Evolutionary conservation across 2,888 invertebrate genomes (phyloP).

Genomic region (Cosmia pyralina): DNA sequence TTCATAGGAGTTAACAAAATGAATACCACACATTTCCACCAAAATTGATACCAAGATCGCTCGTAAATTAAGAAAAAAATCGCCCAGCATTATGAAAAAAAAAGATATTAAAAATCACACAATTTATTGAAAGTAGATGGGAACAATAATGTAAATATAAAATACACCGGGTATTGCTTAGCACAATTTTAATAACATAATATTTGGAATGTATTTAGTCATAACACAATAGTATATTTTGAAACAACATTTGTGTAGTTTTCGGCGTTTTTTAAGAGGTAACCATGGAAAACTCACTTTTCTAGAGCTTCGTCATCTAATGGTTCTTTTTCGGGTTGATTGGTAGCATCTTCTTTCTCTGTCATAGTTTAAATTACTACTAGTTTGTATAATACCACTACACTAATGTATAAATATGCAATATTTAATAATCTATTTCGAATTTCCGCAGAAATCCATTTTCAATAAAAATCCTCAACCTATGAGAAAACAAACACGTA

Average conservation of each 20-base stretch:
- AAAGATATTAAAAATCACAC: neutral
- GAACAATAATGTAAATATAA: neutral
- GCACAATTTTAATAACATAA: neutral
- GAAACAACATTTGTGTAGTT: neutral
- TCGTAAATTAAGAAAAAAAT: neutral
- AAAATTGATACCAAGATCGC: neutral
- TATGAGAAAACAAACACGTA: conserved; percentile 77
- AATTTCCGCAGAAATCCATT: conserved; percentile 71
- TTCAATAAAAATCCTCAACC: conserved; percentile 61
- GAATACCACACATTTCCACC: neutral
- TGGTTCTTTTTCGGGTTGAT: conserved; percentile 84
- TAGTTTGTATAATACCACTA: conserved; percentile 56
- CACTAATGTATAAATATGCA: conserved; percentile 49
- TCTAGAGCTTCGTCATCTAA: conserved; percentile 88
- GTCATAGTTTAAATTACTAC: conserved; percentile 84
- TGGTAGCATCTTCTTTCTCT: conserved; percentile 85
- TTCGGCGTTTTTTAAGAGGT: neutral
- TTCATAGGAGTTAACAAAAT: neutral
- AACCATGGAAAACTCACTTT: conserved; percentile 76
- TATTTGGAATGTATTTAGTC: neutral
- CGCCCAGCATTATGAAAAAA: neutral
- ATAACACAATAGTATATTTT: neutral
- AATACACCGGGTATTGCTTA: neutral
- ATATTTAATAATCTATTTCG: conserved; percentile 47
- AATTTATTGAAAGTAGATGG: neutral